Base-by-base conservation (phyloP, 1,140 invertebrate genomes). In the Halotydeus destructor region DNA sequence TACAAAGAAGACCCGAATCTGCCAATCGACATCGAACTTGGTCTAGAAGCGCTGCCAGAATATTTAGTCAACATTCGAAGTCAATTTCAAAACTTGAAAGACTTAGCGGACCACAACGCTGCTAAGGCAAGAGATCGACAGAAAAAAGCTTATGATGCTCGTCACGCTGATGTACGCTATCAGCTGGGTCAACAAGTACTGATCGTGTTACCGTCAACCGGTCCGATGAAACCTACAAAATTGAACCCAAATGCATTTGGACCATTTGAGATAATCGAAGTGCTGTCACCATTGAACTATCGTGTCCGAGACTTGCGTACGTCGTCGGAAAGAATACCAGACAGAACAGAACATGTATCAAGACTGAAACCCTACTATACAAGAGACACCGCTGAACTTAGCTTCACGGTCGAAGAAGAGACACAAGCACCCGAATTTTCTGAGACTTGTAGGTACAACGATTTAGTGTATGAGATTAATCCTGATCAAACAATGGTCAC, bases 1-100 rank as follows among this genome's bases (percentile, higher is more conserved):
- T 63, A 60, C 39, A 61, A 61, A 8, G 44, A 46, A 35, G 56
- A 59, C 43, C 53, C 60, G 11, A 51, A 12, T 5, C 16, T 31
- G 9, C 44, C 44, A 23, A 26, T 45, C 18, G 36, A 38, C 12
- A 3, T n/a, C 4, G 14, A 8, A 34, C 16, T 19, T 12, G 22
- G 19, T 24, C 14, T 3, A 5, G 21, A 24, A 8, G 11, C 11
- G 23, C 2, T 43, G 16, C 18, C 2, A 6, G 22, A 34, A n/a
- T 22, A 19, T 3, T 31, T 34, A n/a, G n/a, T 24, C 11, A 43
- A 24, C 2, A 18, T 23, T 23, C 14, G 31, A 22, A n/a, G n/a
- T n/a, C n/a, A n/a, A n/a, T n/a, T n/a, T n/a, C n/a, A n/a, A n/a
- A n/a, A n/a, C n/a, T n/a, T n/a, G n/a, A n/a, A n/a, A n/a, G 18